A percentile compares a stretch with the other conserved stretches of the same genome.
Evolutionary conservation across 2,888 invertebrate species (phyloP).

Genomic region (Cephus pygmeus): DNA sequence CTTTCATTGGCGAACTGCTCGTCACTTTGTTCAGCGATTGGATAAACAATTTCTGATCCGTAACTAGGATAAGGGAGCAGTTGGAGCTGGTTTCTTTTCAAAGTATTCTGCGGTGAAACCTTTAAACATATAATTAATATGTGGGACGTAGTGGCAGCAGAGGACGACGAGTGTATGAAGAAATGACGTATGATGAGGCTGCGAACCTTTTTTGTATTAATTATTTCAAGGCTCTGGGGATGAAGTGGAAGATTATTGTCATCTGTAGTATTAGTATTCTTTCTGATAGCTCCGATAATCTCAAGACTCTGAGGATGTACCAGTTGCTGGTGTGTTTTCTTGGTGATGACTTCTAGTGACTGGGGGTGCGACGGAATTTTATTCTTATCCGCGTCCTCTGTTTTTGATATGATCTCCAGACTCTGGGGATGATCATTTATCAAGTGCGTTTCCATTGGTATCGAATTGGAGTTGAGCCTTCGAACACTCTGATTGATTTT

Average conservation of each 20-base stretch:
- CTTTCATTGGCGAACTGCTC: conserved; percentile 70
- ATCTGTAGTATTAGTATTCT: conserved; percentile 57
- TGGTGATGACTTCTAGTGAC: conserved; percentile 59
- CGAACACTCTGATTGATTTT: conserved; percentile 59
- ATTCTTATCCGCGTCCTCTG: conserved; percentile 57
- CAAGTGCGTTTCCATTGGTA: conserved; percentile 57
- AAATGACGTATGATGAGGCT: neutral
- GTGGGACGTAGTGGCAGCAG: neutral
- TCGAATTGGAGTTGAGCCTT: conserved; percentile 56
- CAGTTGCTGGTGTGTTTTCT: conserved; percentile 58
- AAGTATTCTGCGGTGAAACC: conserved; percentile 59
- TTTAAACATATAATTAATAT: conserved; percentile 26
- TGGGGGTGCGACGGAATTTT: conserved; percentile 63
- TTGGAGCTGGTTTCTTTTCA: conserved; percentile 61
- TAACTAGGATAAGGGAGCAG: conserved; percentile 68
- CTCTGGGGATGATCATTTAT: conserved; percentile 60
- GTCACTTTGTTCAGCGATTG: conserved; percentile 86
- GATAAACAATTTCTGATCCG: conserved; percentile 83
- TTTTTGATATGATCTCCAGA: conserved; percentile 60
- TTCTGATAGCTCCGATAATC: conserved; percentile 58
- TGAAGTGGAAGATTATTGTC: conserved; percentile 78
- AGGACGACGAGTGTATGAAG: neutral
- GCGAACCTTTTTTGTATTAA: conserved; percentile 64
- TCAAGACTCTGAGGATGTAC: conserved; percentile 63
- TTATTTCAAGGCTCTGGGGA: conserved; percentile 84